Evolutionary conservation across 2,888 invertebrate genomes (phyloP), one percentile per base, ranked within the genome.

Genomic region (Tribolium freemani): DNA sequence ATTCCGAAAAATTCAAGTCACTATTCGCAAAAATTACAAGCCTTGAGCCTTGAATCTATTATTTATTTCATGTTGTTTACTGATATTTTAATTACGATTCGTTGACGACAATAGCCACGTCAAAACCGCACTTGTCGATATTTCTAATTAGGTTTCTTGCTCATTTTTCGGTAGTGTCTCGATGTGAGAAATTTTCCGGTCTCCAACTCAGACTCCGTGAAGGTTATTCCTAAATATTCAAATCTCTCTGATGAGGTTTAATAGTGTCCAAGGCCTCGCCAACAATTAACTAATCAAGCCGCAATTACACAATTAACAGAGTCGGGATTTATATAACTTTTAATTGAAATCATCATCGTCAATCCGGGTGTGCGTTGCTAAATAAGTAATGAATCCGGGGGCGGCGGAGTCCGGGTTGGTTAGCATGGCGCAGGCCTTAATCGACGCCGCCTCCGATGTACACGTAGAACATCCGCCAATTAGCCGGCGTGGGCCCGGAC

Each of bases 391-490:
- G 58, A 69, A 60, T 26, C 20, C 5, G 61, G 63, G 69, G 58
- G 89, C 71, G 73, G 90, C 89, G 82, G 81, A 81, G 78, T 67
- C 68, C 79, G 78, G 81, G 79, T 81, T 79, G 83, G 81, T 77
- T 77, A 78, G 75, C 78, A 82, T 80, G 78, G 84, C 84, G 84
- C 85, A 84, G 80, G 82, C 80, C 80, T 83, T 84, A 83, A 82
- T 83, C 82, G 84, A 82, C 85, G 82, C 86, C 85, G 86, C 85
- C 86, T 84, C 84, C 85, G 79, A 77, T 81, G 81, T 84, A 84
- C 85, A 85, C 84, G 85, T 84, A 83, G 83, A 83, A 83, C 85
- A 82, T 84, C 84, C 83, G 81, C 86, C 86, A 86, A 86, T 86
- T 86, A 86, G 85, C 85, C 83, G 78, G 77, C 77, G 76, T 81